Evolutionary conservation across 2,797 vertebrate species (phyloP).

Genomic region (Coilia nasus): DNA sequence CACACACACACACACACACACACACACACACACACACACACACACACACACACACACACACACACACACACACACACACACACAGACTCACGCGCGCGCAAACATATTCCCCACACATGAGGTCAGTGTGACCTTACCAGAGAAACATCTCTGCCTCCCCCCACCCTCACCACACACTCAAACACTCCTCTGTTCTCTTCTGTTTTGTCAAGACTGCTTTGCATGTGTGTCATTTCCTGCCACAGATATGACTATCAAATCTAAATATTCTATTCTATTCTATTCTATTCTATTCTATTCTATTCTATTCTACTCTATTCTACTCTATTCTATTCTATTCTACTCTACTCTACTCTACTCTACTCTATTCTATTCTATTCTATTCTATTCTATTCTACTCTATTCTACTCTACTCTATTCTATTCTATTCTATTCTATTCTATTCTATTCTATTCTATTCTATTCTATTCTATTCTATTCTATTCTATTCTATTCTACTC

Average conservation of each 20-base stretch:
- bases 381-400: not conserved
- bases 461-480: not conserved
- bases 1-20: no score
- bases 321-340: no score
- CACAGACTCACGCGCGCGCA: not conserved
- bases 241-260: not conserved
- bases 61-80: not conserved
- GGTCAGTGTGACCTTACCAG: constrained; percentile 7
- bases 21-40: no score
- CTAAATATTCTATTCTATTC: not conserved
- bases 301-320: not conserved
- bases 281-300: not conserved
- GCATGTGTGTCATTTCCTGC: not conserved
- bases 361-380: not conserved
- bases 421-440: not conserved
- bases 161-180: not conserved
- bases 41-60: no score
- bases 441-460: not conserved
- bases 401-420: not conserved
- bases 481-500: not conserved
- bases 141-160: not conserved
- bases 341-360: not conserved
- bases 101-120: constrained; percentile 4
- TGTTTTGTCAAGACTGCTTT: not conserved
- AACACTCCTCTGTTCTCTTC: not conserved